These are phyloP conservation scores for Podarcis lilfordi DNA, from an alignment of 2,797 vertebrate species.

Conservation along the genomic window DNA sequence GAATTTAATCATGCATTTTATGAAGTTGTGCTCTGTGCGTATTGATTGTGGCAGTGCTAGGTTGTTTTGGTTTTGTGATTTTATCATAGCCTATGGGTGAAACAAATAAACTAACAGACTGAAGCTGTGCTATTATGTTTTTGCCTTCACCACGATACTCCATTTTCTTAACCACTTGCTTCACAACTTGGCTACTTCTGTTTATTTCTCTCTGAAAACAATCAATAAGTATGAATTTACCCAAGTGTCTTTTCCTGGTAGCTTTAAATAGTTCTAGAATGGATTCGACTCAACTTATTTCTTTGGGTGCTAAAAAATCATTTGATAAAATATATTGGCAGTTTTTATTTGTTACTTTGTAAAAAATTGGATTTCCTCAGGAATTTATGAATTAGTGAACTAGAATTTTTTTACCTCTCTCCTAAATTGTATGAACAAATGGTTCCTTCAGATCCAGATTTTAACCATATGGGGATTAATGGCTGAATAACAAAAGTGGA, in stretches of 20 bases:
- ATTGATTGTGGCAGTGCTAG: background rate
- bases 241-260: background rate
- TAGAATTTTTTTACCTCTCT: too few relatives aligned
- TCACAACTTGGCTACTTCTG: background rate
- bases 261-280: too few relatives aligned
- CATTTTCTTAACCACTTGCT: background rate
- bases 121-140: background rate
- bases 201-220: background rate
- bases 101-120: background rate
- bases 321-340: too few relatives aligned
- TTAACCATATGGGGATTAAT: too few relatives aligned
- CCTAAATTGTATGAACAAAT: too few relatives aligned
- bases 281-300: too few relatives aligned
- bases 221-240: background rate
- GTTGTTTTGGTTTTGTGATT: background rate
- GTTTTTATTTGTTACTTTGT: too few relatives aligned
- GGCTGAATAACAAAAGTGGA: too few relatives aligned
- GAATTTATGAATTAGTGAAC: too few relatives aligned
- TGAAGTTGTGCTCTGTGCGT: background rate
- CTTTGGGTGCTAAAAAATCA: background rate
- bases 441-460: too few relatives aligned
- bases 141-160: background rate
- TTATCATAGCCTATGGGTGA: background rate
- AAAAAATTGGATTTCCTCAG: too few relatives aligned
- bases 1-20: background rate